Percentiles rank a stretch among this genome's conserved stretches.
phyloP scores from a whole-genome alignment of 35 echinoderm and acorn worm species.

The Acanthaster planci region DNA sequence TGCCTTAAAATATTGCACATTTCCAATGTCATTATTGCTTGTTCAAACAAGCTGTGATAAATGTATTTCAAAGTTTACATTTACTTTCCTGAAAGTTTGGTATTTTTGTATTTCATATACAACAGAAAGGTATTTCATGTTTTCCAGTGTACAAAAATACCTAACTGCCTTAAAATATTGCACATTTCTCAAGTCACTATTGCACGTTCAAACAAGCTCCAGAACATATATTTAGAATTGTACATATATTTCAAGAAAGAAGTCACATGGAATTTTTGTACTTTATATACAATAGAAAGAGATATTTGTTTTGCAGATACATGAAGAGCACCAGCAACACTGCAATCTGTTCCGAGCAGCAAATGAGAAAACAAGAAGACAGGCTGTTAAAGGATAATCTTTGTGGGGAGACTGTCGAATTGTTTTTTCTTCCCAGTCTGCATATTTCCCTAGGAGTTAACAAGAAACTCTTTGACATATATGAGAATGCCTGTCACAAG shows the following conservation, averaged over 20 bases:
- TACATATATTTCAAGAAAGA: not conserved
- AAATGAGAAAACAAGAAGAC: not conserved
- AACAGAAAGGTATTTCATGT: too few relatives aligned
- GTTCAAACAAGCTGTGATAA: too few relatives aligned
- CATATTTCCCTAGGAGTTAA: not conserved
- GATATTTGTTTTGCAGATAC: not conserved
- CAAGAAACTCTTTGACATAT: not conserved
- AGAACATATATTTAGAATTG: not conserved
- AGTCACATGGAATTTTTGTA: not conserved
- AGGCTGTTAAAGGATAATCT: not conserved
- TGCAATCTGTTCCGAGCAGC: not conserved
- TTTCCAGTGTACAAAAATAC: too few relatives aligned
- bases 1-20: too few relatives aligned
- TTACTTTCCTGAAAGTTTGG: too few relatives aligned
- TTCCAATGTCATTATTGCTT: too few relatives aligned
- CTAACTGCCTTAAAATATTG: too few relatives aligned
- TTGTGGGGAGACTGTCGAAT: not conserved
- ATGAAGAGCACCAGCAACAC: not conserved
- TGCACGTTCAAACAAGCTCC: too few relatives aligned
- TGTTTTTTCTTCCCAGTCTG: not conserved
- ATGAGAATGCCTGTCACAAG: not conserved
- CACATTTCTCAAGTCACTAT: too few relatives aligned
- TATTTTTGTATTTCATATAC: too few relatives aligned
- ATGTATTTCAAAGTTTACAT: too few relatives aligned
- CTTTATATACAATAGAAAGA: not conserved